Evolutionary conservation across 2,113 vertebrate genomes (phyloP).

Genomic region (Podarcis muralis): DNA sequence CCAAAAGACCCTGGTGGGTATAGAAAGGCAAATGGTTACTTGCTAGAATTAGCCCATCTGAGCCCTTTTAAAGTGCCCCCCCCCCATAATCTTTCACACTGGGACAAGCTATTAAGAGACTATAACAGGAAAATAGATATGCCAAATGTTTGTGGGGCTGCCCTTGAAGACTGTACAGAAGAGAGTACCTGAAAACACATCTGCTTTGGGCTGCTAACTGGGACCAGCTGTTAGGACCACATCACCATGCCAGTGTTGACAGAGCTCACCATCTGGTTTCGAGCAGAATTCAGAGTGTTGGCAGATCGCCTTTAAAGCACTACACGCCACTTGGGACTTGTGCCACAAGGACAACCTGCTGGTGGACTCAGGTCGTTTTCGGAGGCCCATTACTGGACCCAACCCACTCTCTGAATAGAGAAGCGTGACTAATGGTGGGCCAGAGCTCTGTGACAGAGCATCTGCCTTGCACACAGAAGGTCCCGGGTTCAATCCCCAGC

Average conservation of each 20-base stretch:
- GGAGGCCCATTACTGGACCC: neutral
- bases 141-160: neutral
- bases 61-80: conserved; percentile 34
- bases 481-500: too few species aligned
- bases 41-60: neutral
- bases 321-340: neutral
- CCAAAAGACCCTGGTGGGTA: too few species aligned
- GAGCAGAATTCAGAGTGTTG: neutral
- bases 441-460: too few species aligned
- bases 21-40: neutral
- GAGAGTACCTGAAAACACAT: neutral
- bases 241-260: neutral
- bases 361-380: neutral
- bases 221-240: neutral
- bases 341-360: neutral
- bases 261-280: neutral
- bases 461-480: too few species aligned
- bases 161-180: neutral
- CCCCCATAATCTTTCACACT: neutral
- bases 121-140: neutral
- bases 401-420: neutral
- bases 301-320: neutral
- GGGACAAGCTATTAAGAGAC: neutral
- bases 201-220: neutral
- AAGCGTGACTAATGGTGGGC: too few species aligned